Evolutionary conservation across 2,113 vertebrate species (phyloP).

Genomic region (Xyliphius kryptos): DNA sequence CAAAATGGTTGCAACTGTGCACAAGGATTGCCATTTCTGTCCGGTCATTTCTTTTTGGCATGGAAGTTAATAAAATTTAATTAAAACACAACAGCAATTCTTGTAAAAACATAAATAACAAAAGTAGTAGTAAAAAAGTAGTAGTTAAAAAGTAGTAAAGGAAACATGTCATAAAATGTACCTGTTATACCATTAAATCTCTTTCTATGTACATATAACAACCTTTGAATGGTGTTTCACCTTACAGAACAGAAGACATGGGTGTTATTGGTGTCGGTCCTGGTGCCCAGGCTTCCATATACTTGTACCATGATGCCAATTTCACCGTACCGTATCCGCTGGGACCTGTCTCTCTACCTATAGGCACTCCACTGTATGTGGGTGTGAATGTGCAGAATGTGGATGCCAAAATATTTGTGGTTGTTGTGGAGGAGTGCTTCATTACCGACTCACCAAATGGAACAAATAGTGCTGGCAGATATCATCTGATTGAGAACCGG

Average conservation of each 20-base stretch:
- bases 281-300: conserved; percentile 42
- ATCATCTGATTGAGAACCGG: conserved; percentile 54
- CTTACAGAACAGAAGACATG: conserved; percentile 25
- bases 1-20: too few relatives aligned
- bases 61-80: too few relatives aligned
- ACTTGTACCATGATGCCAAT: conserved; percentile 42
- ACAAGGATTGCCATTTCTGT: too few relatives aligned
- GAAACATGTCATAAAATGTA: too few relatives aligned
- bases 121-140: too few relatives aligned
- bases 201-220: too few relatives aligned
- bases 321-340: conserved; percentile 43
- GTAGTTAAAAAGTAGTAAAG: too few relatives aligned
- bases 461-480: conserved; percentile 6
- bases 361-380: conserved; percentile 50
- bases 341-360: conserved; percentile 36
- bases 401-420: conserved; percentile 34
- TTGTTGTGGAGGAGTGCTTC: conserved; percentile 55
- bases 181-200: too few relatives aligned
- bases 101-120: too few relatives aligned
- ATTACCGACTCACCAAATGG: conserved; percentile 38
- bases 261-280: conserved; percentile 34
- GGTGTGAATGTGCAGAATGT: conserved; percentile 36
- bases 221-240: conserved; percentile 2
- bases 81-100: too few relatives aligned
- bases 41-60: too few relatives aligned